Percentiles rank a stretch among this genome's conserved stretches.
These are phyloP conservation scores for Entosphenus tridentatus DNA, from an alignment of 2,113 vertebrate species.

Conservation along the genomic window DNA sequence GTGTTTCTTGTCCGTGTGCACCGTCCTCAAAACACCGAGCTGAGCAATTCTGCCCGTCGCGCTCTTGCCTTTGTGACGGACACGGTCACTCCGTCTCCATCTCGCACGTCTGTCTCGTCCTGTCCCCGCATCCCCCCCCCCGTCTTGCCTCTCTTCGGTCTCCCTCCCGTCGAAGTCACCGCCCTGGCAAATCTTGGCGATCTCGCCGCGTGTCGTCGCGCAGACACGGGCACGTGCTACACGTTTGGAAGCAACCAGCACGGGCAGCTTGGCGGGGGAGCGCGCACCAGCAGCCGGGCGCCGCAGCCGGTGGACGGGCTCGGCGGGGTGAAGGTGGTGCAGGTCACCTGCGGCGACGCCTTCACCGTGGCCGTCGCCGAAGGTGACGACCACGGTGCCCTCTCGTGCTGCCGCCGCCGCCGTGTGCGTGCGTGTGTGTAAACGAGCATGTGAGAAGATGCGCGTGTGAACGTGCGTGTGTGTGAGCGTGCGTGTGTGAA, in stretches of 20 bases:
- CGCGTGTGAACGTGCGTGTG: too few relatives aligned
- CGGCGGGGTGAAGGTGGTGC: slow-evolving; percentile 28
- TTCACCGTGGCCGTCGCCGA: slow-evolving; percentile 71
- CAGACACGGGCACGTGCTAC: slow-evolving; percentile 62
- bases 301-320: slow-evolving; percentile 51
- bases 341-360: slow-evolving; percentile 77
- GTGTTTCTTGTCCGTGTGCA: too few relatives aligned
- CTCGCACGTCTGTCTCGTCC: not conserved
- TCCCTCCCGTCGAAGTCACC: not conserved
- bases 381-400: slow-evolving; percentile 24
- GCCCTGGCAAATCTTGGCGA: not conserved
- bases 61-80: too few relatives aligned
- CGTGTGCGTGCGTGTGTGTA: too few relatives aligned
- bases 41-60: too few relatives aligned
- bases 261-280: slow-evolving; percentile 55
- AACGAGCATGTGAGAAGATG: too few relatives aligned
- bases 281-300: slow-evolving; percentile 35
- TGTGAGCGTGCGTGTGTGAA: too few relatives aligned
- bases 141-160: not conserved
- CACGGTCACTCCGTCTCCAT: not conserved
- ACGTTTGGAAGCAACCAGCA: slow-evolving; percentile 95
- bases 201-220: not conserved
- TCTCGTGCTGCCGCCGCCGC: too few relatives aligned
- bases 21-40: too few relatives aligned
- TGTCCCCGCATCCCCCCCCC: not conserved